Evolutionary conservation across 2,113 vertebrate genomes (phyloP).

Genomic region (Fukomys damarensis): DNA sequence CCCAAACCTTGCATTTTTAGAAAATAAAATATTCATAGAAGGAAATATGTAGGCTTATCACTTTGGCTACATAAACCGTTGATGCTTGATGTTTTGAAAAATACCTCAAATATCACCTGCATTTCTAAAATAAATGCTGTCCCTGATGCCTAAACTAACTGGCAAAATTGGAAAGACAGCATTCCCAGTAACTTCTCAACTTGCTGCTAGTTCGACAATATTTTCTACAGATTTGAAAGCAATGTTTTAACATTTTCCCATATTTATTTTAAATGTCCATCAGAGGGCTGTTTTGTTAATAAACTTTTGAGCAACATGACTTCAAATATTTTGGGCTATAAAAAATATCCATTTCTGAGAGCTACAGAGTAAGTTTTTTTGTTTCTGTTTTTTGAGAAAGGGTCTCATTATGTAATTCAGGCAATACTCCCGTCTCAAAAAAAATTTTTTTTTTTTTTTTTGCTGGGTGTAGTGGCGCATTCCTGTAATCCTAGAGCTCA

Average conservation of each 20-base stretch:
- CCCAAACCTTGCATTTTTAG: not conserved
- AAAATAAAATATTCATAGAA: constrained; percentile 9
- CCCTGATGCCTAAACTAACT: not conserved
- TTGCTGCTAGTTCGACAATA: not conserved
- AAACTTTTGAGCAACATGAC: not conserved
- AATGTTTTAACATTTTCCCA: not conserved
- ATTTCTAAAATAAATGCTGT: not conserved
- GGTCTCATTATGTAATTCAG: not conserved
- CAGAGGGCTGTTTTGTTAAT: not conserved
- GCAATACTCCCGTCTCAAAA: not conserved
- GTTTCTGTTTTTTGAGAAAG: not conserved
- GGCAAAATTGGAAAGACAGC: not conserved
- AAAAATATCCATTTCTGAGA: not conserved
- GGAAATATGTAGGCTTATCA: constrained; percentile 24
- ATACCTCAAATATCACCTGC: not conserved
- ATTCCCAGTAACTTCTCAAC: not conserved
- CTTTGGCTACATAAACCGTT: not conserved
- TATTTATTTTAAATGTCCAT: not conserved
- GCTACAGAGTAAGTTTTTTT: not conserved
- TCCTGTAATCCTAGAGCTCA: not conserved
- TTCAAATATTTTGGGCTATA: constrained; percentile 18
- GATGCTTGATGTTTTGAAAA: not conserved
- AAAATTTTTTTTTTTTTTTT: not conserved
- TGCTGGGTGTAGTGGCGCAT: not conserved
- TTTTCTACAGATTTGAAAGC: not conserved